Evolutionary conservation across 2,888 invertebrate species (phyloP).

Genomic region (Tiliacea aurago): DNA sequence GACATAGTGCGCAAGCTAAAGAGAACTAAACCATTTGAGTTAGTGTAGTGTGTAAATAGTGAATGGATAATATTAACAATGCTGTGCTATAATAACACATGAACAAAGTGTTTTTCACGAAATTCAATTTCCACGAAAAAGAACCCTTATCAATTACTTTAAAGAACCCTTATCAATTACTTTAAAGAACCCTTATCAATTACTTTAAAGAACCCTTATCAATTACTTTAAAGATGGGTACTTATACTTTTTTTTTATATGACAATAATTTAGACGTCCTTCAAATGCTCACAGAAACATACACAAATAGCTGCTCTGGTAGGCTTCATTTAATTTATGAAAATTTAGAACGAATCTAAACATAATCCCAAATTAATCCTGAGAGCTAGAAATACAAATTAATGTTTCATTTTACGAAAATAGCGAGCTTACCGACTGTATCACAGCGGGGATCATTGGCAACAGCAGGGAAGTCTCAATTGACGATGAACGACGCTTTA

Average conservation of each 20-base stretch:
- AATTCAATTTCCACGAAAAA: too few species aligned
- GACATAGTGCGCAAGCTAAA: too few species aligned
- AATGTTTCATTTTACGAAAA: slow-evolving; percentile 21
- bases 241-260: not conserved
- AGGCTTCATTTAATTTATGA: not conserved
- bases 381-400: slow-evolving; percentile 7
- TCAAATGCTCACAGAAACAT: not conserved
- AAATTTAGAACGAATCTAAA: not conserved
- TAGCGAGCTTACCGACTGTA: slow-evolving; percentile 17
- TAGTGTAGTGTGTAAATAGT: too few species aligned
- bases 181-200: too few species aligned
- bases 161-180: too few species aligned
- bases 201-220: too few species aligned
- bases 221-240: too few species aligned
- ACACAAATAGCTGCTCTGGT: not conserved
- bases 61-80: too few species aligned
- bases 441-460: slow-evolving; percentile 26
- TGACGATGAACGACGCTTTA: slow-evolving; percentile 38
- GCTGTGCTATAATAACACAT: too few species aligned
- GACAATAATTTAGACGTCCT: not conserved
- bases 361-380: not conserved
- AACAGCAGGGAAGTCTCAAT: slow-evolving; percentile 30
- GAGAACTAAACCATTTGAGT: too few species aligned
- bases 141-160: too few species aligned
- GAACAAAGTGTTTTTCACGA: too few species aligned